Evolutionary conservation across 2,797 vertebrate genomes (phyloP), one percentile per base, ranked within the genome.

Genomic region (Caiman crocodilus): DNA sequence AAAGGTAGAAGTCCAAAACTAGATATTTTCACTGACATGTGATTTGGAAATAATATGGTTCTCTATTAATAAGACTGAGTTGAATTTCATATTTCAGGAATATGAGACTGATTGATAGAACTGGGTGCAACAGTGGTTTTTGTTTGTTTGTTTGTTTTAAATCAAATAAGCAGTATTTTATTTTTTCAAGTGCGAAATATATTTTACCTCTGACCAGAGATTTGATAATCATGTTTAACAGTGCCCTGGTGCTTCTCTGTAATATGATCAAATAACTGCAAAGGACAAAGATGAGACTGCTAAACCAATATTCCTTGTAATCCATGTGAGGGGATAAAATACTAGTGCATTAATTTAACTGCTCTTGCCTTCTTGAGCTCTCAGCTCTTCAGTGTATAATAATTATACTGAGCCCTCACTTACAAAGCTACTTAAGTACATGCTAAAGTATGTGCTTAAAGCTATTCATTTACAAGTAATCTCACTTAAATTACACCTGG

Each of bases 401-500:
- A 50, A 80, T 88, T 90, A 55, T 81, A 8, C 76, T 87, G 56
- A n/a, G 56, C 12, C 67, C 60, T 92, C 77, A 87, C 87, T 88
- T 57, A 87, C 88, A 79, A 81, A 87, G 83, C 71, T 86, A 71
- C 71, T 88, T 63, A 79, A 95, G 90, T 88, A 87, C 16, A 5
- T 90, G 30, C 71, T 88, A 60, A 79, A 94, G 90, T 88, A 87
- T 18, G 5, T 90, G 30, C 86, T 84, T 94, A 94, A 92, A 94
- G 90, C 90, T 88, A 67, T 78, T 77, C 77, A 63, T 13, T 25
- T 35, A 79, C 89, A 89, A 93, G 92, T 88, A 92, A 77, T 69
- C 88, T 74, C 17, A 92, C 92, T 96, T 95, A 76, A 94, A 90
- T 65, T 50, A 50, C 42, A 50, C 42, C 59, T 84, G 20, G 89